These are phyloP conservation scores for Pseudochromis fuscus DNA, from an alignment of 2,797 vertebrate species.

Conservation along the genomic window DNA sequence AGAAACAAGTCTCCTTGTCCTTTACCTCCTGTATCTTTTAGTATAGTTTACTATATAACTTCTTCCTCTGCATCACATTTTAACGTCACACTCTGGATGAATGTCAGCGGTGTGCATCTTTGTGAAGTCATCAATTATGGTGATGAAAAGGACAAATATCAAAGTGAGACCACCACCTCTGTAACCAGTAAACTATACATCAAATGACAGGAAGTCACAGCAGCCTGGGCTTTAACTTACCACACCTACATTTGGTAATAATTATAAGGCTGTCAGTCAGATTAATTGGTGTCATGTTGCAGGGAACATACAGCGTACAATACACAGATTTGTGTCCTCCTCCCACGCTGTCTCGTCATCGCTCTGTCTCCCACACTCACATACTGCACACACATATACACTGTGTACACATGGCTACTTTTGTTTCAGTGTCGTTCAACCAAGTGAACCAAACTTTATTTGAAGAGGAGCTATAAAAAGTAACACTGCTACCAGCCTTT, in stretches of 20 bases:
- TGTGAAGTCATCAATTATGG: conserved; percentile 45
- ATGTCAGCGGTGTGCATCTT: conserved; percentile 11
- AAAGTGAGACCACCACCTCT: conserved; percentile 46
- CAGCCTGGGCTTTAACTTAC: conserved; percentile 32
- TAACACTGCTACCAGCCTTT: conserved; percentile 31
- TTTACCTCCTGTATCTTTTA: background rate
- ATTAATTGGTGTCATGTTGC: conserved; percentile 61
- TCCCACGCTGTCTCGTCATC: conserved; percentile 3
- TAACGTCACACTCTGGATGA: background rate
- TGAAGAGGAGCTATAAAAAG: conserved; percentile 43
- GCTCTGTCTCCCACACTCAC: conserved; percentile 8
- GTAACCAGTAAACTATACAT: conserved; percentile 43
- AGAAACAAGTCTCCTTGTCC: background rate
- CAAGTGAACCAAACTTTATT: conserved; percentile 36
- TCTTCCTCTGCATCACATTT: conserved; percentile 18
- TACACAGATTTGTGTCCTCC: conserved; percentile 21
- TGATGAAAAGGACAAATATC: conserved; percentile 58
- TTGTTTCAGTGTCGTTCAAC: conserved; percentile 12
- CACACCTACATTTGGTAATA: conserved; percentile 72
- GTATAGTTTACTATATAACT: background rate
- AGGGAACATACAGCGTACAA: conserved; percentile 34
- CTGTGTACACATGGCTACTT: conserved; percentile 19
- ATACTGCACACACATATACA: conserved; percentile 6
- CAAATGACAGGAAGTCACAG: conserved; percentile 58
- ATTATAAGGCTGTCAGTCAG: conserved; percentile 62